Conservation (phyloP, 2,888 invertebrate genomes). For the Leucoma salicis region DNA sequence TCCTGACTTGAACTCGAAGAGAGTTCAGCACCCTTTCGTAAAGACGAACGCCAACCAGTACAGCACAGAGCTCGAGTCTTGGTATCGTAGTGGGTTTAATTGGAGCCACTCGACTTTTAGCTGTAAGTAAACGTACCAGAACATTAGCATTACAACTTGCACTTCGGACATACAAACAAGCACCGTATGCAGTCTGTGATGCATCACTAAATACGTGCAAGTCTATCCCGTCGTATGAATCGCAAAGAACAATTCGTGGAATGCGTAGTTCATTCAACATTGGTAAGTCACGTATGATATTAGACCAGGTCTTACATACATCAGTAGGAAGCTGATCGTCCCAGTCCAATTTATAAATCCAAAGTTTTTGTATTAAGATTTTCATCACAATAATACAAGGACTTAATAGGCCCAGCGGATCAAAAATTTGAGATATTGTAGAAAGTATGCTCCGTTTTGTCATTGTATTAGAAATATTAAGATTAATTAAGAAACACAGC, state of each 20-base stretch:
- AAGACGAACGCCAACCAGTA: too few species aligned
- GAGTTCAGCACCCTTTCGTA: too few species aligned
- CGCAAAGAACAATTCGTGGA: neutral
- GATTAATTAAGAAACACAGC: too few species aligned
- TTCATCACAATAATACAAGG: neutral
- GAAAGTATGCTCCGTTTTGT: neutral
- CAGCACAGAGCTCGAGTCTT: too few species aligned
- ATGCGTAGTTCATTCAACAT: neutral
- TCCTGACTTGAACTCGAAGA: too few species aligned
- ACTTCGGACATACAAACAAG: neutral
- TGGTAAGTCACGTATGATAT: neutral
- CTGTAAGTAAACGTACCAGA: neutral
- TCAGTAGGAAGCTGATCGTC: neutral
- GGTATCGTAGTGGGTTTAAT: neutral
- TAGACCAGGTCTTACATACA: too few species aligned
- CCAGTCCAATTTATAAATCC: neutral
- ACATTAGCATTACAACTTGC: neutral
- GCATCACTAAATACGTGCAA: neutral
- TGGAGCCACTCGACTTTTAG: neutral
- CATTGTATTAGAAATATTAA: too few species aligned
- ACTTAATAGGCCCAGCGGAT: neutral
- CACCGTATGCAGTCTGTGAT: neutral
- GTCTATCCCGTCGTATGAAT: neutral
- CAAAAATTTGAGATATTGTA: conserved; percentile 1
- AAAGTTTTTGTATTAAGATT: neutral